Percentiles rank a stretch among this genome's conserved stretches.
phyloP scores from a whole-genome alignment of 2,797 vertebrate species.

The Fringilla coelebs region DNA sequence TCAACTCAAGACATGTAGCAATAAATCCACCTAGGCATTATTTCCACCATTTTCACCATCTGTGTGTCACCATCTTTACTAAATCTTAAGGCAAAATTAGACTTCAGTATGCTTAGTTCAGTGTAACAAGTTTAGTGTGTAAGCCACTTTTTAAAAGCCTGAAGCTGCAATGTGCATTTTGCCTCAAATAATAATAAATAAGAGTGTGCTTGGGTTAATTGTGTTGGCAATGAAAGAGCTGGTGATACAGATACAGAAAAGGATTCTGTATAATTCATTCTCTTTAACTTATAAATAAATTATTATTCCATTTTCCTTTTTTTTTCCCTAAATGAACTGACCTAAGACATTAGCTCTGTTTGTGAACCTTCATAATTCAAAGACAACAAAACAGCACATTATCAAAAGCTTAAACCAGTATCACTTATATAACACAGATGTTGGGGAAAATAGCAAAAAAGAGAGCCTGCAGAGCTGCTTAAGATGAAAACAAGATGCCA shows the following conservation, averaged over 20 bases:
- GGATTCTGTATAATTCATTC: not conserved
- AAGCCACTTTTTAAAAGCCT: not conserved
- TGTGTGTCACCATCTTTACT: not conserved
- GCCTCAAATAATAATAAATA: not conserved
- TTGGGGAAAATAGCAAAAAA: not conserved
- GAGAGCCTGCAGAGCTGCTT: not conserved
- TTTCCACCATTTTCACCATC: not conserved
- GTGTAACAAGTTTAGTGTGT: not conserved
- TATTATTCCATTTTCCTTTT: not conserved
- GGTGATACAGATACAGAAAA: not conserved
- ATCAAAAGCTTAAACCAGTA: not conserved
- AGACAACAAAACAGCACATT: not conserved
- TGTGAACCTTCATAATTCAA: not conserved
- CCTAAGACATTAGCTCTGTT: not conserved
- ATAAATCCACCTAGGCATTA: fast-evolving
- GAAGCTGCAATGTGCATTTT: not conserved
- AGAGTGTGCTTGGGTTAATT: not conserved
- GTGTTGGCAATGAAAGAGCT: not conserved
- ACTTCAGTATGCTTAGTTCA: not conserved
- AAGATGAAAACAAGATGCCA: not conserved
- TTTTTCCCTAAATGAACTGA: not conserved
- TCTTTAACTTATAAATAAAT: not conserved
- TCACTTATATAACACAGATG: not conserved
- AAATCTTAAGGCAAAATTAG: not conserved
- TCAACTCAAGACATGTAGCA: not conserved